Base-by-base conservation (phyloP, 1,140 invertebrate species). In the Drosophila ambigua region DNA sequence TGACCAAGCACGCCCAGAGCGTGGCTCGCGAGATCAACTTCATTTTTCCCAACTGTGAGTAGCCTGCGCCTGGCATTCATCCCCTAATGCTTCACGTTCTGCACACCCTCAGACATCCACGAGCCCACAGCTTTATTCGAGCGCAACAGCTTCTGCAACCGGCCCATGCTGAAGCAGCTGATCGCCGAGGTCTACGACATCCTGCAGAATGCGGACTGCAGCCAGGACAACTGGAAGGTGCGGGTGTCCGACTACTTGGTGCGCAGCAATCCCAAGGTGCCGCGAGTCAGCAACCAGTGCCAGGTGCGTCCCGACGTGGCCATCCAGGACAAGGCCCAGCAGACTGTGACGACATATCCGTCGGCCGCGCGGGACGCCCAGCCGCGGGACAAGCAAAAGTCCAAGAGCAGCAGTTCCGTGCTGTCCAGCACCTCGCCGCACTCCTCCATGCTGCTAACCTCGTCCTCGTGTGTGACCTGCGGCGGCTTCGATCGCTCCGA, bases 11-110 rank as follows among this genome's bases (percentile, higher is more conserved):
- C 72, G 92, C 94, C 3, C 92, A 94, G 35, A 94, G 94, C 39
- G 96, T 97, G 1, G 93, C 96, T 39, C 94, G 94, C 44, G 98
- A 99, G 92, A 98, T 98, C 77, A 94, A 95, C 81, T 98, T 97
- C 92, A 97, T 98, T 87, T 98, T 97, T 91, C 96, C 97, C 3
- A 93, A 95, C 71, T 94, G 97, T 97, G 94, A 94, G 93, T 93
- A 16, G 7, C 35, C 9, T 3, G 4, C 13, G 20, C 50, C 26
- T 20, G 2, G 35, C 8, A 23, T 15, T 45, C 16, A 39, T 53
- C 24, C 35, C 9, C 8, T 11, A 9, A 26, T 5, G 58, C 20
- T 49, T 50, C 16, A 26, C 9, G 9, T 8, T 31, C 4, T 11
- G 0, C 16, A 39, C 4, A 5, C 43, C 6, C 7, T n/a, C 28